Evolutionary conservation across 2,797 vertebrate species (phyloP), one percentile per base, ranked within the genome.

Genomic region (Phylloscopus collybita): DNA sequence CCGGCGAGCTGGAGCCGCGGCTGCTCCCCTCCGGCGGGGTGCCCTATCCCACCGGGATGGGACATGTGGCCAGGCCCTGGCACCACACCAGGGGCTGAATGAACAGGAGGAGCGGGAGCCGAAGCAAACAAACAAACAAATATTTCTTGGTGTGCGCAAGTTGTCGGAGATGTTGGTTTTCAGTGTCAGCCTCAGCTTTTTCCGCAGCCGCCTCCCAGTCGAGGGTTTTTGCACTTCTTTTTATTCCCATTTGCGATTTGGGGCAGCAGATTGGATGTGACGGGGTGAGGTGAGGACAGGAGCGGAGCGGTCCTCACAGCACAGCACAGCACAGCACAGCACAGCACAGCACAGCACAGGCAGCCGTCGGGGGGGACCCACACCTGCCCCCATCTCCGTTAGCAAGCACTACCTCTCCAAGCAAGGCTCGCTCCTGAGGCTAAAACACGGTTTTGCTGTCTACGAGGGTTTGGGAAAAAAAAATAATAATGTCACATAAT

Each of bases 271-370:
- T 64, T 83, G 93, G 71, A 73, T 79, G 89, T 87, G 81, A 87
- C 70, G 86, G 96, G 96, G 97, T 93, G 88, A 97, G 10, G 44
- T 10, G 76, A 96, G 97, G 97, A 97, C 94, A 90, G 90, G 84
- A 95, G 95, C 95, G 78, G 86, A 25, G 71, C 65, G 17, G 91
- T 95, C 92, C 94, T 93, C 3, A 5, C 67, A 67, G 76, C 92
- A 64, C 27, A n/a, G 49, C 49, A 50, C 49, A n/a, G 45, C 45
- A 47, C 45, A 54, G 82, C 85, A 91, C 25, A 32, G 82, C 47
- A 49, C 47, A n/a, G 44, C 45, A 45, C 45, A 54, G 34, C 34
- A 34, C 34, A 34, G 82, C 85, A 91, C 25, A 32, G 82, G 85
- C 74, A 23, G 88, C 94, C 69, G 12, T 80, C 61, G 25, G 82